These are phyloP conservation scores for Volucella zonaria DNA, from an alignment of 2,888 invertebrate genomes.

Conservation along the genomic window DNA sequence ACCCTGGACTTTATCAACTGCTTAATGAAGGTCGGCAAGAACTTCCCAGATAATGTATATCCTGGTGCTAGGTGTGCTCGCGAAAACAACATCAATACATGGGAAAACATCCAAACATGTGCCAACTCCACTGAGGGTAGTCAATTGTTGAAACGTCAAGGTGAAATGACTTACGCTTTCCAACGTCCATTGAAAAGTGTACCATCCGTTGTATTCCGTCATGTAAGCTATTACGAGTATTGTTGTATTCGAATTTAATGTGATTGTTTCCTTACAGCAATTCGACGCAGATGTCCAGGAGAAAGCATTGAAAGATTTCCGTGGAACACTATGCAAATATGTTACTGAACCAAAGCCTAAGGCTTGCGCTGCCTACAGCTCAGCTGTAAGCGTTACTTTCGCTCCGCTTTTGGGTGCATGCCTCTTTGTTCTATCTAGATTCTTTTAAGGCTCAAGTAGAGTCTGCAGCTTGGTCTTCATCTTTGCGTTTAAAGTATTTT, in stretches of 20 bases:
- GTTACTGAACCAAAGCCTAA: slow-evolving; percentile 79
- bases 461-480: slow-evolving; percentile 22
- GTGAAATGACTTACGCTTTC: slow-evolving; percentile 84
- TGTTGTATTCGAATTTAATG: not conserved
- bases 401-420: slow-evolving; percentile 77
- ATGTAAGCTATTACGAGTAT: slow-evolving; percentile 81
- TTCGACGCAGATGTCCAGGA: slow-evolving; percentile 84
- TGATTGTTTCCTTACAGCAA: slow-evolving; percentile 81
- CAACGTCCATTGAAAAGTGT: slow-evolving; percentile 85
- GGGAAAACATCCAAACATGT: slow-evolving; percentile 83
- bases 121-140: slow-evolving; percentile 82
- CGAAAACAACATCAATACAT: slow-evolving; percentile 82
- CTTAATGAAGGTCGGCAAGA: slow-evolving; percentile 81
- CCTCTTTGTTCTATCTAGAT: slow-evolving; percentile 75
- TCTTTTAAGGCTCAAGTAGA: slow-evolving; percentile 73
- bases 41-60: slow-evolving; percentile 81
- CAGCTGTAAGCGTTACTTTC: slow-evolving; percentile 76
- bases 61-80: slow-evolving; percentile 82
- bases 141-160: slow-evolving; percentile 81
- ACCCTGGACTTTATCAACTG: slow-evolving; percentile 82
- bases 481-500: slow-evolving; percentile 26
- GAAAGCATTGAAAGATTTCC: slow-evolving; percentile 84
- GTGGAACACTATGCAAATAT: slow-evolving; percentile 84
- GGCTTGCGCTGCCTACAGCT: slow-evolving; percentile 77
- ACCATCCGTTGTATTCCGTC: slow-evolving; percentile 87